Base-by-base conservation (phyloP, 1,140 invertebrate genomes). In the Drosophila micromelanica region DNA sequence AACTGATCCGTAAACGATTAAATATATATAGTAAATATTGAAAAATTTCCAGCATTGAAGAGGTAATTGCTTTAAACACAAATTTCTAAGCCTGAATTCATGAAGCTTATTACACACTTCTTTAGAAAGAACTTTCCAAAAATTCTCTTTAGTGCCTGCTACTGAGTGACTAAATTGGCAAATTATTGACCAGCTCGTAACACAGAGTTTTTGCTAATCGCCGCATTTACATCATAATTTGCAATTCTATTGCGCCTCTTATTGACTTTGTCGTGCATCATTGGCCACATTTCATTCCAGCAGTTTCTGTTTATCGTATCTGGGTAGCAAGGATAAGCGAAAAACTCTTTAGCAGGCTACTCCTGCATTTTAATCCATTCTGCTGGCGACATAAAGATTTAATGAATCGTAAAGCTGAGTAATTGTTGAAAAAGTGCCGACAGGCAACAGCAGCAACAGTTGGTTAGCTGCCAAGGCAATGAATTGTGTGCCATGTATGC, bases 391-490 rank as follows among this genome's bases (percentile, higher is more conserved):
- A 85, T 69, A 73, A 80, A 80, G 80, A 80, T 80, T 84, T 86
- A 84, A 84, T 84, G 81, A 84, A 86, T 85, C 80, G 81, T 84
- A 84, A 84, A 84, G 63, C 80, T 85, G 80, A 84, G 81, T 84
- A 84, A 84, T 84, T 85, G 81, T 57, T 75, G 60, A 57, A 75
- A 70, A 72, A 75, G 51, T 71, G 60, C 51, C 38, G 49, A 55
- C 49, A 71, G 56, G 30, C 60, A 17, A n/a, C 42, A 52, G 30
- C 5, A 37, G 51, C 63, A 54, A 60, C 68, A 73, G 60, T 56
- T 72, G 62, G 49, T 20, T 63, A n/a, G 40, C 59, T 70, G 30
- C 32, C 17, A 49, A 8, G 13, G 13, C 52, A 59, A 67, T 55
- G 30, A 56, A 23, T 32, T 6, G 49, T 43, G 20, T 37, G 37